A percentile compares a stretch with the other conserved stretches of the same genome.
Conservation (phyloP, 37 sponge, comb jelly and placozoan genomes). For the Aphrocallistes beatrix region DNA sequence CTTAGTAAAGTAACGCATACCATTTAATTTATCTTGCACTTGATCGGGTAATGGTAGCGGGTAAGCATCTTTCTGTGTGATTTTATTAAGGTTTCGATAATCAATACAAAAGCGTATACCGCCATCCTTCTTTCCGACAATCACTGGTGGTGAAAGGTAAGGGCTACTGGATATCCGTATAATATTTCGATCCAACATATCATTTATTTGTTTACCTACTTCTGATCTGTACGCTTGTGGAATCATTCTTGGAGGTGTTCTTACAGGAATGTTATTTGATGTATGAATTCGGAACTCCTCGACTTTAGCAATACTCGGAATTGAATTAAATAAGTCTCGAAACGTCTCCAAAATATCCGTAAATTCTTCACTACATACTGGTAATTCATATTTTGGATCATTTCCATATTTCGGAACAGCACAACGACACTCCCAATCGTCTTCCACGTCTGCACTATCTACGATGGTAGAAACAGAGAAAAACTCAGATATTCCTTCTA, state of each 20-base stretch:
- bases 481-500: too few species aligned
- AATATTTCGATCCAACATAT: background rate
- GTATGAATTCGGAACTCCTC: background rate
- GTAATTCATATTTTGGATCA: too few species aligned
- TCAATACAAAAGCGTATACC: background rate
- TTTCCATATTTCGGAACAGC: too few species aligned
- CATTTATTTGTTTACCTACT: background rate
- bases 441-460: too few species aligned
- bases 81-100: background rate
- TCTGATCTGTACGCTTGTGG: background rate
- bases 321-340: too few species aligned
- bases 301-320: too few species aligned
- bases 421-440: too few species aligned
- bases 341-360: too few species aligned
- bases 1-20: background rate
- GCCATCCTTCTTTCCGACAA: background rate
- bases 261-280: too few species aligned
- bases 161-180: background rate
- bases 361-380: too few species aligned
- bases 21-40: background rate
- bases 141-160: background rate
- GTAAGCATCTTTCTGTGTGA: background rate
- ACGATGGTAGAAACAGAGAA: too few species aligned
- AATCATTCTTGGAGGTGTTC: background rate
- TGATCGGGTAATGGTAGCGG: background rate